A percentile compares a stretch with the other conserved stretches of the same genome.
These are phyloP conservation scores for Temnothorax unifasciatus DNA, from an alignment of 2,888 invertebrate genomes.

Conservation along the genomic window DNA sequence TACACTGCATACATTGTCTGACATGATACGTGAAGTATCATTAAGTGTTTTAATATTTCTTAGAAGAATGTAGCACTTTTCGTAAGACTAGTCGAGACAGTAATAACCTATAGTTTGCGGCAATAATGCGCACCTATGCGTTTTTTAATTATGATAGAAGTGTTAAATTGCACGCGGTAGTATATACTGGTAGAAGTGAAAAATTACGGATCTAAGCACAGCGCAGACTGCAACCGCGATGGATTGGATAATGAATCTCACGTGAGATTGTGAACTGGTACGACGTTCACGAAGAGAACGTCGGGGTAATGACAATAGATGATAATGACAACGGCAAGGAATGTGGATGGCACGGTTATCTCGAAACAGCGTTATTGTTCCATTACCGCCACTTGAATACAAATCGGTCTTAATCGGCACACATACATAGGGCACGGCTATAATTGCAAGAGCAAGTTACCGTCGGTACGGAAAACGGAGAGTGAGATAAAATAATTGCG, in stretches of 20 bases:
- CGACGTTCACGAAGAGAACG: constrained; percentile 4
- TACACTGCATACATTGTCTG: background rate
- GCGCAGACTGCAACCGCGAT: constrained; percentile 31
- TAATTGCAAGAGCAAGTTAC: constrained; percentile 63
- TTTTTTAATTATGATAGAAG: background rate
- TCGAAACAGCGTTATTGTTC: constrained; percentile 67
- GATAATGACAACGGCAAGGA: constrained; percentile 62
- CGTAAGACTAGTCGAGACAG: background rate
- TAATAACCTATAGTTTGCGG: background rate
- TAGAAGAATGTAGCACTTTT: background rate
- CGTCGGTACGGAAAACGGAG: constrained; percentile 2
- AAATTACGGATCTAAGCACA: constrained; percentile 36
- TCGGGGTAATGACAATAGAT: constrained; percentile 62
- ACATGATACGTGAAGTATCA: background rate
- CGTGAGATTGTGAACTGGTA: constrained; percentile 67
- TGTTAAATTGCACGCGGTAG: constrained; percentile 3
- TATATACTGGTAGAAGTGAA: constrained; percentile 24
- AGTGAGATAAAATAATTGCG: constrained; percentile 33
- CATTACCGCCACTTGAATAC: constrained; percentile 69
- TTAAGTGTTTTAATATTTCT: background rate
- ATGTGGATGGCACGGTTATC: constrained; percentile 59
- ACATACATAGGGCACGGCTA: constrained; percentile 15
- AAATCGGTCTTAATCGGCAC: constrained; percentile 66
- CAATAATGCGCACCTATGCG: background rate
- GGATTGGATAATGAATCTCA: constrained; percentile 74